phyloP scores from a whole-genome alignment of 2,113 vertebrate genomes.

The Entomyzon cyanotis region DNA sequence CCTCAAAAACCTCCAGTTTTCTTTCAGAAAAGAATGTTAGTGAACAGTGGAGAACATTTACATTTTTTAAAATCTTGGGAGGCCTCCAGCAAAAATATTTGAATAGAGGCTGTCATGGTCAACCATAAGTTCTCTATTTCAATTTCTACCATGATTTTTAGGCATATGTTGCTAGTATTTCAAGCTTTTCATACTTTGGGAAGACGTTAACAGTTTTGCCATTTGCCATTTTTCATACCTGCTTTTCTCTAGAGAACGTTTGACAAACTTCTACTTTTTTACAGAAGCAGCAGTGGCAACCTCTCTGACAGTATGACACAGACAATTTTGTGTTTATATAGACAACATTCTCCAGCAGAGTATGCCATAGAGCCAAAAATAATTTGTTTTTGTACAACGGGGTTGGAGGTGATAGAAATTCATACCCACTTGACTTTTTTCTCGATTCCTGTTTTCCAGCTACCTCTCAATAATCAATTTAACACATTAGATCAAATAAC shows the following conservation, averaged over 20 bases:
- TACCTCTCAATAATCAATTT: neutral
- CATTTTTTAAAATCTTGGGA: neutral
- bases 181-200: neutral
- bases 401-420: neutral
- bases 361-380: neutral
- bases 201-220: neutral
- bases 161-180: neutral
- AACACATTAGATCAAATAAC: neutral
- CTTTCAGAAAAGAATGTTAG: neutral
- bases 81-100: neutral
- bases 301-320: neutral
- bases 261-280: neutral
- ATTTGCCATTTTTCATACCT: neutral
- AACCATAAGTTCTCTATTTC: neutral
- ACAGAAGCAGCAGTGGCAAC: neutral
- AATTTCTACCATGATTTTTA: neutral
- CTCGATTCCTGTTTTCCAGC: neutral
- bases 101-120: neutral
- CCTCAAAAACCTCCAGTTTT: rapidly evolving
- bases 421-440: neutral
- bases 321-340: neutral
- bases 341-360: neutral
- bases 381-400: neutral
- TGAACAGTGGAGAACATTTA: neutral
- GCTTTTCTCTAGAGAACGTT: neutral